phyloP scores from a whole-genome alignment of 1,140 invertebrate species.

The Triops longicaudatus region DNA sequence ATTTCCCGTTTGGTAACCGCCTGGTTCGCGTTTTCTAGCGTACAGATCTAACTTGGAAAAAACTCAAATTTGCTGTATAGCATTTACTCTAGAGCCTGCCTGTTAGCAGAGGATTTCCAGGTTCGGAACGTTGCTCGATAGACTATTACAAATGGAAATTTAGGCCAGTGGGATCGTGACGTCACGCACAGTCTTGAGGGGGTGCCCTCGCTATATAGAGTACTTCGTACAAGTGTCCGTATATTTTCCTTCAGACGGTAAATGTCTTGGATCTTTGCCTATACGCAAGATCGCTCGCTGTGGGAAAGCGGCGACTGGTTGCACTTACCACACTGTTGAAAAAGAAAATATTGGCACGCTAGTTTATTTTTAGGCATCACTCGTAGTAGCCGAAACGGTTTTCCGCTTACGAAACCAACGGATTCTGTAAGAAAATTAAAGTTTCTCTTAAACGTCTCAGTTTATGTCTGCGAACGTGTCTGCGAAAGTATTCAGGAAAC shows the following conservation, averaged over 20 bases:
- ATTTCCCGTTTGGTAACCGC: background rate
- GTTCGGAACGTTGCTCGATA: no score
- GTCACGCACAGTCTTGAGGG: background rate
- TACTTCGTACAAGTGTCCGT: constrained; percentile 7
- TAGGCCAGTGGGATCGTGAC: background rate
- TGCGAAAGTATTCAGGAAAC: no score
- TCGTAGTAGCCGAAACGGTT: background rate
- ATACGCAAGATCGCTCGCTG: background rate
- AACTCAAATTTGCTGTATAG: background rate
- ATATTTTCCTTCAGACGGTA: background rate
- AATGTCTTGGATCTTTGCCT: background rate
- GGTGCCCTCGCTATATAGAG: background rate
- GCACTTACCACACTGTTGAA: background rate
- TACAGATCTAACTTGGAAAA: background rate
- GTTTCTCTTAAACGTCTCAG: no score
- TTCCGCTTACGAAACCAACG: no score
- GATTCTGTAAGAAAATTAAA: no score
- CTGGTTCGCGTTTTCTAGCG: background rate
- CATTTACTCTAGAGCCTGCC: background rate
- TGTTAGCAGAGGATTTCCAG: no score
- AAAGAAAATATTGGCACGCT: background rate
- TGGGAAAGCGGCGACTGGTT: background rate
- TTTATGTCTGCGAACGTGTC: no score
- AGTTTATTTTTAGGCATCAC: background rate
- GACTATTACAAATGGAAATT: no score